Evolutionary conservation across 2,888 invertebrate genomes (phyloP).

Genomic region (Macrophya alboannulata): DNA sequence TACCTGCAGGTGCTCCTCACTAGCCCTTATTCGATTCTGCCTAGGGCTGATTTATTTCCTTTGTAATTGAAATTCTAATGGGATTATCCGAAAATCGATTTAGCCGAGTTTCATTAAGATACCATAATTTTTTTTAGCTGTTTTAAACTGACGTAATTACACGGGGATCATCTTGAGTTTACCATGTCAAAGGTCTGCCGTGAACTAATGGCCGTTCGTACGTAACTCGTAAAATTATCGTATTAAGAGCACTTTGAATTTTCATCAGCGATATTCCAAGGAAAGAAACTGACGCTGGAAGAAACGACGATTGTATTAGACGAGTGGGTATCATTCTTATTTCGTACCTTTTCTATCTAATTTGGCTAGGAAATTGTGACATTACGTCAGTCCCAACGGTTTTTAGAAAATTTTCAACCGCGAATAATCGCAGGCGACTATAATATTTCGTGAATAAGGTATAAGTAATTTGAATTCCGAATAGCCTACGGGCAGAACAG

Average conservation of each 20-base stretch:
- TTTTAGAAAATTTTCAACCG: not conserved
- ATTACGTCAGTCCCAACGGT: not conserved
- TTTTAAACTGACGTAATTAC: not conserved
- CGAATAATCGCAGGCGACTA: not conserved
- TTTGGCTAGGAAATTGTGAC: not conserved
- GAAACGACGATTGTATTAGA: not conserved
- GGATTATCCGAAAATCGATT: not conserved
- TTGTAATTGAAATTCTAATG: conserved; percentile 18
- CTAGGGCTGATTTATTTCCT: not conserved
- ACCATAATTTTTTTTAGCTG: not conserved
- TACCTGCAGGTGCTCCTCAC: not conserved
- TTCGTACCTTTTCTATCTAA: not conserved
- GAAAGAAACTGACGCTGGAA: not conserved
- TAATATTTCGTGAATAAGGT: not conserved
- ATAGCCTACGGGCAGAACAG: not conserved
- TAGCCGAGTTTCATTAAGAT: not conserved
- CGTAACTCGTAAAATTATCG: not conserved
- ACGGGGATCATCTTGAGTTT: not conserved
- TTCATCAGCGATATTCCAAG: not conserved
- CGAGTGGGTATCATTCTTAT: not conserved
- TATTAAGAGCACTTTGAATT: not conserved
- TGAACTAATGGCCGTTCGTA: too few species aligned
- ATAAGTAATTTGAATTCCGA: conserved; percentile 3
- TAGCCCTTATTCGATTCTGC: not conserved
- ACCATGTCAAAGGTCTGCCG: too few species aligned